Conservation (phyloP, 1,140 invertebrate species). For the Drosophila kohkoa region DNA sequence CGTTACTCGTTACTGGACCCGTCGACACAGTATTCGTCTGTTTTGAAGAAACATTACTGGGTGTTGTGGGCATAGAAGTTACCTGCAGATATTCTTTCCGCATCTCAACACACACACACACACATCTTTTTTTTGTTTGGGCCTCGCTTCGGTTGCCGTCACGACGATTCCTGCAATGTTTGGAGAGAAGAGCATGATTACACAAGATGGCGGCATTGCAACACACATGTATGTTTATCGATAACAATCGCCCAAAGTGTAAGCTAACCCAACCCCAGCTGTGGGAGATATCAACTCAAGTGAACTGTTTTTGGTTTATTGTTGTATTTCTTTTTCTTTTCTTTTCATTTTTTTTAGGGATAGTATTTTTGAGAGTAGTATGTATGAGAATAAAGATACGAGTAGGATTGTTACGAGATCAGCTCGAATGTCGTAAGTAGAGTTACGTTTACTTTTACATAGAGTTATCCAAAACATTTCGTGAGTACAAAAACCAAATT, state of each 20-base stretch:
- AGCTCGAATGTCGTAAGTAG: slow-evolving; percentile 16
- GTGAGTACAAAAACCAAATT: slow-evolving; percentile 8
- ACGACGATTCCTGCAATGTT: slow-evolving; percentile 32
- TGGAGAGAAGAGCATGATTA: slow-evolving; percentile 31
- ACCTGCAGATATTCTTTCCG: slow-evolving; percentile 63
- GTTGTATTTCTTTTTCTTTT: neutral
- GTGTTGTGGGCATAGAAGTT: slow-evolving; percentile 74
- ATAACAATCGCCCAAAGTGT: slow-evolving; percentile 17
- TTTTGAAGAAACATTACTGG: slow-evolving; percentile 79
- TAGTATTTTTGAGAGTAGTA: slow-evolving; percentile 9
- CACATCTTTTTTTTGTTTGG: neutral
- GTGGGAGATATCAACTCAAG: slow-evolving; percentile 18
- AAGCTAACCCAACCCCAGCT: slow-evolving; percentile 25
- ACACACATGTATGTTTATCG: neutral
- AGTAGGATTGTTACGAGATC: slow-evolving; percentile 13
- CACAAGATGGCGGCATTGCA: neutral
- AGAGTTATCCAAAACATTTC: neutral
- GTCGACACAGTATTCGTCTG: slow-evolving; percentile 49
- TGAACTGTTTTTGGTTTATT: neutral
- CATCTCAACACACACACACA: neutral
- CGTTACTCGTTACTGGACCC: slow-evolving; percentile 28
- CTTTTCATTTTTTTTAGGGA: neutral
- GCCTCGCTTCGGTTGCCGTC: neutral
- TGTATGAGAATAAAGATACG: slow-evolving; percentile 13
- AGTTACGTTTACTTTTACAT: slow-evolving; percentile 7